phyloP scores from a whole-genome alignment of 2,797 vertebrate species.

The Rhabdomys pumilio region DNA sequence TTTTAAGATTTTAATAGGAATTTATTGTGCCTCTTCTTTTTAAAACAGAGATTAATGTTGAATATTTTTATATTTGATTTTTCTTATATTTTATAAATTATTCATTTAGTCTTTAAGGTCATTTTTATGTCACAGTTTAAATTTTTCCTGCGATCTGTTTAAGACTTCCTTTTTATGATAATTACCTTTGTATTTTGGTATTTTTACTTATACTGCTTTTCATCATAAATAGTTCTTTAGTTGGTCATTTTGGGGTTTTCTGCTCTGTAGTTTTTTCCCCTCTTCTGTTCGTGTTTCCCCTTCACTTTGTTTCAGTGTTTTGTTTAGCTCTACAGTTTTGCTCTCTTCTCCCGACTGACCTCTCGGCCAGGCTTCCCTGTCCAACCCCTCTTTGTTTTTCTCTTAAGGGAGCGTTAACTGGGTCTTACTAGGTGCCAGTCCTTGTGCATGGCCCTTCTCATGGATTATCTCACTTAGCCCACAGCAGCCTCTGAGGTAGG shows the following conservation, averaged over 20 bases:
- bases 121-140: slow-evolving; percentile 54
- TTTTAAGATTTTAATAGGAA: slow-evolving; percentile 58
- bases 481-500: slow-evolving; percentile 81
- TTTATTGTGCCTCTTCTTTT: slow-evolving; percentile 65
- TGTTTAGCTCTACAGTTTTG: slow-evolving; percentile 69
- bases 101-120: slow-evolving; percentile 25
- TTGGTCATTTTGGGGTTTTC: slow-evolving; percentile 49
- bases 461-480: slow-evolving; percentile 83
- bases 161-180: slow-evolving; percentile 56
- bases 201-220: slow-evolving; percentile 68
- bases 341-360: slow-evolving; percentile 65
- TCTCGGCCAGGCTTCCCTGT: slow-evolving; percentile 66
- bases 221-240: slow-evolving; percentile 36
- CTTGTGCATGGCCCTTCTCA: slow-evolving; percentile 78
- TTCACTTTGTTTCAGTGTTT: background rate
- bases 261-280: slow-evolving; percentile 16
- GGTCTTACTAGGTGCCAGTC: slow-evolving; percentile 80
- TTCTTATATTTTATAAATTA: slow-evolving; percentile 41
- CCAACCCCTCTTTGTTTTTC: slow-evolving; percentile 82
- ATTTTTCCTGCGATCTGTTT: slow-evolving; percentile 28
- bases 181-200: background rate
- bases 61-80: slow-evolving; percentile 53
- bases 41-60: slow-evolving; percentile 47
- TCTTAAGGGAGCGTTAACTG: slow-evolving; percentile 84
- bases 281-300: slow-evolving; percentile 10